Conservation (phyloP, 2,797 vertebrate species). For the Mus caroli region DNA sequence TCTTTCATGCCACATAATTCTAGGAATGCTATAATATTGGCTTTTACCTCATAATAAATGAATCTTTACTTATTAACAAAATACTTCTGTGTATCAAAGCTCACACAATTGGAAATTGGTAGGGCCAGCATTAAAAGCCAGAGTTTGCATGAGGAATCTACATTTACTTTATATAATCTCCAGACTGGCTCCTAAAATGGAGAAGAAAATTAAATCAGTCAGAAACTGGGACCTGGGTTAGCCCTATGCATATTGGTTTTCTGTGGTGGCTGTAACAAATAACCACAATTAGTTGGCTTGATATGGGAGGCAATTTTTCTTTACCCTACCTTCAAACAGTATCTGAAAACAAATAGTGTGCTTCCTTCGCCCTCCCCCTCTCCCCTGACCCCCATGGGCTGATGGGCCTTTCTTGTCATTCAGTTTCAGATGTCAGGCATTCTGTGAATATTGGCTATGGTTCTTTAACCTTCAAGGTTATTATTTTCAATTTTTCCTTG, state of each 20-base stretch:
- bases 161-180: background rate
- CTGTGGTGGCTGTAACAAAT: background rate
- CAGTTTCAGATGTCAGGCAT: background rate
- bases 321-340: background rate
- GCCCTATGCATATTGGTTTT: background rate
- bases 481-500: background rate
- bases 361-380: too few species aligned
- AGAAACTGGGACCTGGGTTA: background rate
- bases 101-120: background rate
- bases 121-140: constrained; percentile 31
- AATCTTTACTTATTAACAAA: background rate
- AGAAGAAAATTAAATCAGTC: background rate
- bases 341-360: background rate
- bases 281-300: background rate
- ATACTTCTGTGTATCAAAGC: background rate
- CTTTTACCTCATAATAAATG: background rate
- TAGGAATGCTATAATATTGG: background rate
- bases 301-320: background rate
- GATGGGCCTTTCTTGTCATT: background rate
- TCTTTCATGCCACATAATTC: background rate
- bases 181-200: background rate
- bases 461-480: background rate
- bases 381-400: too few species aligned
- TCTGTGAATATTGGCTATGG: background rate
- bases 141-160: background rate